Evolutionary conservation across 2,888 invertebrate species (phyloP), one percentile per base, ranked within the genome.

Genomic region (Toxonevra muliebris): DNA sequence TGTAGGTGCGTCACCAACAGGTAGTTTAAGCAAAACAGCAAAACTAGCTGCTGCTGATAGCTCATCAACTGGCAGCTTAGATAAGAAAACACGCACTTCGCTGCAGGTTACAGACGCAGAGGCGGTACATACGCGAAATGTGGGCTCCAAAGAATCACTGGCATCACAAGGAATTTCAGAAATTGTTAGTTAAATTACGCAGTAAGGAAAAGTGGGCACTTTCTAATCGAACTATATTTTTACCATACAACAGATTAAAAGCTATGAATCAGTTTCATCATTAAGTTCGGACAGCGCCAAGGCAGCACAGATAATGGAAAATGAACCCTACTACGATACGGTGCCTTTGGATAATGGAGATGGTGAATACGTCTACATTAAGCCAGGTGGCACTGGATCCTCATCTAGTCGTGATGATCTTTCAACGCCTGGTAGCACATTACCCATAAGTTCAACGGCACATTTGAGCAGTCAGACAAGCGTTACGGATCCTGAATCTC

Each of bases 281-380:
- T 77, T 90, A 55, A 89, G 89, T 57, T 90, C 90, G 59, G 90
- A 90, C 67, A 83, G 86, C 71, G 75, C 89, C 86, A 81, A 86
- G 86, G 71, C 88, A 84, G 52, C 59, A 63, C 71, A 88, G 86
- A 64, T 88, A 86, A 71, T 87, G 83, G 75, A 90, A 57, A 86
- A 90, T 75, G 92, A 92, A 77, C 92, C 91, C 0, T 91, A 90
- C 76, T 92, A 92, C 76, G 92, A 92, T 77, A 90, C 90, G 80
- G 92, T 92, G 60, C 91, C 92, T 1, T 86, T 89, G 59, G 92
- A 91, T 72, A 86, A 86, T 70, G 87, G 88, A 71, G 90, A 90
- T 74, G 92, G 92, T 64, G 92, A 93, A 87, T 92, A 92, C 80
- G 91, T 92, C 73, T 91, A 91, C 77, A 90, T 92, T 70, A 90